These are phyloP conservation scores for Sebastes trivittatus DNA, from an alignment of 2,797 vertebrate species.

Conservation along the genomic window DNA sequence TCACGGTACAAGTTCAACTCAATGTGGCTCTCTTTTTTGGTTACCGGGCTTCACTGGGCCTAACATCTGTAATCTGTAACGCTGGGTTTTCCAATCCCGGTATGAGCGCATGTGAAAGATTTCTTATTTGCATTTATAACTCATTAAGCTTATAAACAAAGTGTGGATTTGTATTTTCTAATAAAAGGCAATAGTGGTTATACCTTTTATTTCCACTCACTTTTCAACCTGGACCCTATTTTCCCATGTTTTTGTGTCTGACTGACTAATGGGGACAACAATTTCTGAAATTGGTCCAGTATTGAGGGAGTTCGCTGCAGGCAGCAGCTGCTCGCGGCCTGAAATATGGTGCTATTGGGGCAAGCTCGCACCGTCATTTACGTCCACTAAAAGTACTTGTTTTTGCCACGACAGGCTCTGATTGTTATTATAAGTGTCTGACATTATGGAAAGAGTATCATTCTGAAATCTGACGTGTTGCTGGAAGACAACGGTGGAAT, in stretches of 20 bases:
- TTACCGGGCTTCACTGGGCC: neutral
- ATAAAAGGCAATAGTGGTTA: neutral
- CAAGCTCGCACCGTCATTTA: too few relatives aligned
- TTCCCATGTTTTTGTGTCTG: neutral
- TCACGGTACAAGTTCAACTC: neutral
- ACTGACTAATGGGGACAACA: neutral
- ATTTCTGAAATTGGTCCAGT: neutral
- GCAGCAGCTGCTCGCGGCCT: accelerated
- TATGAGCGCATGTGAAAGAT: neutral
- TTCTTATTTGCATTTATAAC: neutral
- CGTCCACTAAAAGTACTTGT: too few relatives aligned
- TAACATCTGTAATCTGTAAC: neutral
- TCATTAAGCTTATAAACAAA: neutral
- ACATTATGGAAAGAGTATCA: too few relatives aligned
- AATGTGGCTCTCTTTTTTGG: neutral
- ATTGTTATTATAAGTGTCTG: too few relatives aligned
- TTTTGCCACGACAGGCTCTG: too few relatives aligned
- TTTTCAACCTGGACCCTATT: neutral
- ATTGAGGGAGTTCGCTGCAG: neutral
- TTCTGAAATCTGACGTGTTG: too few relatives aligned
- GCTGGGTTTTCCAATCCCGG: neutral
- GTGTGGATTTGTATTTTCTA: neutral
- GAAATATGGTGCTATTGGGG: too few relatives aligned
- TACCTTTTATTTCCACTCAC: neutral
- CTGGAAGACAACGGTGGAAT: too few relatives aligned